phyloP scores from a whole-genome alignment of 2,797 vertebrate genomes.

The Merluccius polli region DNA sequence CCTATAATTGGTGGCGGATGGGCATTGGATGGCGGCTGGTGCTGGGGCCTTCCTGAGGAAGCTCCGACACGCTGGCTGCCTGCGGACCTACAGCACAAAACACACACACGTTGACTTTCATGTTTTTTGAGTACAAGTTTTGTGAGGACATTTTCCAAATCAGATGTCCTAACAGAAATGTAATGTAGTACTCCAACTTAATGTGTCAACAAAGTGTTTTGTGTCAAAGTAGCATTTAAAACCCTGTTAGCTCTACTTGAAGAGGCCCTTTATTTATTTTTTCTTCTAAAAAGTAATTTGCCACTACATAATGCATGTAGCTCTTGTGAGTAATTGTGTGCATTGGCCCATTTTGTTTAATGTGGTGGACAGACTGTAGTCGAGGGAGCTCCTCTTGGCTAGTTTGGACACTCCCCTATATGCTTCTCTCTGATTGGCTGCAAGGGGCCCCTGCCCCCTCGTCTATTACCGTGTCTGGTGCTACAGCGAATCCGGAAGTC shows the following conservation, averaged over 20 bases:
- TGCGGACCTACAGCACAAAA: constrained; percentile 71
- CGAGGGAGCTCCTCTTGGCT: constrained; percentile 90
- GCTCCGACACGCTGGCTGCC: constrained; percentile 79
- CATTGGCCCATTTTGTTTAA: constrained; percentile 84
- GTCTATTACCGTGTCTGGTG: constrained; percentile 83
- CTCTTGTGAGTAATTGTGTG: neutral
- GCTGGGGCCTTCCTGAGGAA: constrained; percentile 73
- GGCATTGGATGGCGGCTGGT: constrained; percentile 56
- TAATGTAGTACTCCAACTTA: too few species aligned
- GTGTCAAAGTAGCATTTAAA: too few species aligned
- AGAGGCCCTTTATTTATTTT: neutral
- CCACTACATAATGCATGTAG: neutral
- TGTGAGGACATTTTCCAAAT: too few species aligned
- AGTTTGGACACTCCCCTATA: constrained; percentile 61
- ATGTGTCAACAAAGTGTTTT: too few species aligned
- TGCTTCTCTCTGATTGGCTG: neutral
- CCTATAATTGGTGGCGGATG: constrained; percentile 86
- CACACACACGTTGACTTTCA: neutral
- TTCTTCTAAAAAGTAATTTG: too few species aligned
- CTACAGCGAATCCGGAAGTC: constrained; percentile 96
- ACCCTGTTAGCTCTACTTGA: neutral
- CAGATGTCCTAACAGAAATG: too few species aligned
- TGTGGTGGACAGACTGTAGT: constrained; percentile 88
- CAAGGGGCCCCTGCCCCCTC: neutral
- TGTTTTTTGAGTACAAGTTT: too few species aligned